Percentiles rank a stretch among this genome's conserved stretches.
These are phyloP conservation scores for Catharus ustulatus DNA, from an alignment of 2,797 vertebrate species.

Conservation along the genomic window DNA sequence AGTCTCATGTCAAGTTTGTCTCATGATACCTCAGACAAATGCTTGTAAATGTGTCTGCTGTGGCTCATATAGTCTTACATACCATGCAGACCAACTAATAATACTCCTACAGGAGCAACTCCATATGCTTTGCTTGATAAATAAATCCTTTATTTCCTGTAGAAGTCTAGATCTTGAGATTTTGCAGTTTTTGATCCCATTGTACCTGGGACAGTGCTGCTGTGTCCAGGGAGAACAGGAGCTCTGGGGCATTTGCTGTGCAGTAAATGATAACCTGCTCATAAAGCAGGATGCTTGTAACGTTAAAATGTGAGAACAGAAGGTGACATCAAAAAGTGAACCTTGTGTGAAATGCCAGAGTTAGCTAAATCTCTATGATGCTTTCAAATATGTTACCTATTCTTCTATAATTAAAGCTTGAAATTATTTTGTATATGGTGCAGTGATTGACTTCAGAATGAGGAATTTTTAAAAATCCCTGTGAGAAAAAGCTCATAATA, in stretches of 20 bases:
- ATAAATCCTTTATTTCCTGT: neutral
- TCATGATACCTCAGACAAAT: neutral
- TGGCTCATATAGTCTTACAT: neutral
- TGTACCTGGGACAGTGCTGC: neutral
- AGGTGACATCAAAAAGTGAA: slow-evolving; percentile 26
- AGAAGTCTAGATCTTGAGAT: neutral
- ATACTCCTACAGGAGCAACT: neutral
- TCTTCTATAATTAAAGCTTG: slow-evolving; percentile 43
- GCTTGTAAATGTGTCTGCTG: neutral
- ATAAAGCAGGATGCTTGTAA: neutral
- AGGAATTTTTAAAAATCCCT: neutral
- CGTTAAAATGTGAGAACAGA: slow-evolving; percentile 19
- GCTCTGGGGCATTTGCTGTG: neutral
- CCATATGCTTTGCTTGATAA: neutral
- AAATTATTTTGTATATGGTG: slow-evolving; percentile 8
- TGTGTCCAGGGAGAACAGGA: neutral
- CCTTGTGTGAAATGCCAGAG: neutral
- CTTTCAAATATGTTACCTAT: slow-evolving; percentile 3
- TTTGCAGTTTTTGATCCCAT: neutral
- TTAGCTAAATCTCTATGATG: neutral
- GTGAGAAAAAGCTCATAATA: neutral
- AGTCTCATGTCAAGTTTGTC: neutral
- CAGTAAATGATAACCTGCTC: neutral
- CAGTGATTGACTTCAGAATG: neutral
- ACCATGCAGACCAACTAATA: neutral